Conservation (phyloP, 2,888 invertebrate species). For the Arenicola marina region DNA sequence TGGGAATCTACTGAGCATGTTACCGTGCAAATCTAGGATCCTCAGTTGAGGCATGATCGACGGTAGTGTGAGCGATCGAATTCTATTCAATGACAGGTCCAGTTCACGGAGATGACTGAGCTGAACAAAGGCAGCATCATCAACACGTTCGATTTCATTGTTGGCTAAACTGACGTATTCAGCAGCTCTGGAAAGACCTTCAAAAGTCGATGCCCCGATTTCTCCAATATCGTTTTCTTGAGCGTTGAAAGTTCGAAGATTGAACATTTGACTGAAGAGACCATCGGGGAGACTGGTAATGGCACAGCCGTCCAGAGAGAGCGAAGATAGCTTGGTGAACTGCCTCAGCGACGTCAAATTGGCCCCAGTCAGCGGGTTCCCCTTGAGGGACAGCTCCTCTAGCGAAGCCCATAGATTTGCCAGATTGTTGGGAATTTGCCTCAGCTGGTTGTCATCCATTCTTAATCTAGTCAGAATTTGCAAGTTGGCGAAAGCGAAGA, state of each 20-base stretch:
- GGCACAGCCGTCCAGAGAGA: conserved; percentile 15
- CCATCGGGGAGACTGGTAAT: conserved; percentile 9
- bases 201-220: conserved; percentile 10
- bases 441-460: conserved; percentile 13
- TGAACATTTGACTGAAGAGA: conserved; percentile 17
- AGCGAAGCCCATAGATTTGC: conserved; percentile 9
- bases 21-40: background rate
- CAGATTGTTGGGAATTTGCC: conserved; percentile 2
- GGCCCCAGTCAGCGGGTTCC: conserved; percentile 11
- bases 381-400: conserved; percentile 9
- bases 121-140: conserved; percentile 6
- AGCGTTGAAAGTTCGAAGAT: conserved; percentile 12
- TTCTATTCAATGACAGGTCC: conserved; percentile 19
- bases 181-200: conserved; percentile 16
- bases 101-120: conserved; percentile 13
- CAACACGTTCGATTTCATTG: conserved; percentile 11
- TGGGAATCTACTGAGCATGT: background rate
- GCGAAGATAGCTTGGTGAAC: conserved; percentile 5
- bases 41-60: conserved; percentile 24
- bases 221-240: conserved; percentile 5
- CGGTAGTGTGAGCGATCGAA: conserved; percentile 12
- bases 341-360: conserved; percentile 5
- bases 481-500: too few relatives aligned
- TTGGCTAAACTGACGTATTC: conserved; percentile 16
- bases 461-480: too few relatives aligned